Percentiles rank a stretch among this genome's conserved stretches.
Conservation (phyloP, 2,888 invertebrate genomes). For the Nemurella pictetii region DNA sequence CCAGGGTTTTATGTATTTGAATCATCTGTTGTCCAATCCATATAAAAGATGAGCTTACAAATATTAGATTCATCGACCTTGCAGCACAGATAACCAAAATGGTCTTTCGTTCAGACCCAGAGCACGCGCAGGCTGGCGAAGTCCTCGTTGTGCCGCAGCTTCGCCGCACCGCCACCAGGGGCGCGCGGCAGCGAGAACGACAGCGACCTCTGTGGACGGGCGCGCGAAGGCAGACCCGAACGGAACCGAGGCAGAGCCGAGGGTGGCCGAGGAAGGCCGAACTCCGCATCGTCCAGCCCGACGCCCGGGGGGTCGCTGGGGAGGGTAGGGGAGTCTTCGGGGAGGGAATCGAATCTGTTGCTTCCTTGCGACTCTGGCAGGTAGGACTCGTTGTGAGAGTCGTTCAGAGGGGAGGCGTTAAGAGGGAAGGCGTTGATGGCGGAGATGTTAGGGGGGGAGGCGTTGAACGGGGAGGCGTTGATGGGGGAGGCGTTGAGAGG, state of each 20-base stretch:
- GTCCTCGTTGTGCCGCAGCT: not conserved
- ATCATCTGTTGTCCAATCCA: no score
- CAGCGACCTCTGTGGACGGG: not conserved
- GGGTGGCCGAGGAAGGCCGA: not conserved
- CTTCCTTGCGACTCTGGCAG: no score
- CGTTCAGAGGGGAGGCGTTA: not conserved
- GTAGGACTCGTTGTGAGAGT: no score
- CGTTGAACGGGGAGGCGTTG: not conserved
- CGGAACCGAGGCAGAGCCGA: not conserved
- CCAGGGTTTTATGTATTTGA: no score
- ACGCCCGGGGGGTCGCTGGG: not conserved
- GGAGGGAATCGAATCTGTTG: no score
- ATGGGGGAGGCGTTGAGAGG: not conserved
- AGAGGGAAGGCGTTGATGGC: slow-evolving; percentile 10
- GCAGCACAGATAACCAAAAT: no score
- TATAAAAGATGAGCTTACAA: no score
- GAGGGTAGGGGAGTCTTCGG: not conserved
- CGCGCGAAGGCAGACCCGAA: not conserved
- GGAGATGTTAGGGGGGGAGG: not conserved
- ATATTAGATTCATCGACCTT: no score
- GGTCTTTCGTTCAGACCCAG: not conserved
- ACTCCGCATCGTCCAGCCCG: not conserved
- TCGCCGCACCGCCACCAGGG: not conserved
- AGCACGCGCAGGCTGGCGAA: not conserved
- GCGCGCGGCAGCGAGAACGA: not conserved